Conservation (phyloP, 2,113 vertebrate species). For the Asarcornis scutulata region DNA sequence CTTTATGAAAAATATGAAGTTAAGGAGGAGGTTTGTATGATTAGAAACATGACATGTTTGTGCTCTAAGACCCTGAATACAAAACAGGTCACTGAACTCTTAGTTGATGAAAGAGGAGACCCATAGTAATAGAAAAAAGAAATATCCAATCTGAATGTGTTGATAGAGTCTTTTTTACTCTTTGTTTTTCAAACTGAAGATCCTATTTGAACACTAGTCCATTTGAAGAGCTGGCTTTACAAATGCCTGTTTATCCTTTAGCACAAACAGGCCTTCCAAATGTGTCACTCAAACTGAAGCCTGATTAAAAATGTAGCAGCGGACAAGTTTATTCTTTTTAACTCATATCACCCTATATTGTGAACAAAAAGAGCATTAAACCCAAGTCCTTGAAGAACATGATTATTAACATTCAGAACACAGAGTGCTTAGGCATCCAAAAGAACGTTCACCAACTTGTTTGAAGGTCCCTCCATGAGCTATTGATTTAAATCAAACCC, state of each 20-base stretch:
- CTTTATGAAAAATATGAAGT: background rate
- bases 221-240: background rate
- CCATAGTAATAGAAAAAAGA: background rate
- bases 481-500: background rate
- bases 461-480: background rate
- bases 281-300: background rate
- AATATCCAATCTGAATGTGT: background rate
- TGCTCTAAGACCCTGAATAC: background rate
- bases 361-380: background rate
- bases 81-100: rapidly evolving
- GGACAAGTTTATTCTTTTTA: background rate
- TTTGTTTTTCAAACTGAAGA: background rate
- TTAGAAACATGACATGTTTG: background rate
- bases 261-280: background rate
- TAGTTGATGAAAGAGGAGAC: background rate
- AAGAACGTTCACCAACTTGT: background rate
- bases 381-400: background rate
- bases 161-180: background rate
- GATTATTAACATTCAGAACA: background rate
- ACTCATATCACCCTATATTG: background rate
- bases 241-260: background rate
- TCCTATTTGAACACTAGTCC: background rate
- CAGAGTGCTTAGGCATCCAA: background rate
- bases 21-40: background rate
- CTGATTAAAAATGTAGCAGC: background rate